These are phyloP conservation scores for Magallana ariakensis DNA, from an alignment of 1,140 invertebrate species.

Conservation along the genomic window DNA sequence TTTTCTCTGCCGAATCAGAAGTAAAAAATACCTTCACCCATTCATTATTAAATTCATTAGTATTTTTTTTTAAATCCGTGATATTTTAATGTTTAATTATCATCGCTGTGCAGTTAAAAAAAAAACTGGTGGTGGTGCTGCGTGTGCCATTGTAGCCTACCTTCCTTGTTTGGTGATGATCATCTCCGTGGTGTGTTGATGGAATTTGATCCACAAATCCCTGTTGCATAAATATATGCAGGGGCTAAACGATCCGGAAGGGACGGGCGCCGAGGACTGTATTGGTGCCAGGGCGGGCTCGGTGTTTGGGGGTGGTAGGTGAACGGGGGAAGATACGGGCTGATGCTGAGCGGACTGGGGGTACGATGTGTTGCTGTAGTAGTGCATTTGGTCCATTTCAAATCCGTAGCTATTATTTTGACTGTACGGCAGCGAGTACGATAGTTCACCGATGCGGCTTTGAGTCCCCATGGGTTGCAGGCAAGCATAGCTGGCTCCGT, in stretches of 20 bases:
- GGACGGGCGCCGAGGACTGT: background rate
- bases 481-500: conserved; percentile 45
- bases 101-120: background rate
- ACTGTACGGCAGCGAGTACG: conserved; percentile 23
- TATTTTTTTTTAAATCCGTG: too few species aligned
- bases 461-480: conserved; percentile 46
- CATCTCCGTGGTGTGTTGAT: conserved; percentile 98
- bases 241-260: background rate
- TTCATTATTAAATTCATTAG: too few species aligned
- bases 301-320: background rate
- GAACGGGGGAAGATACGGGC: background rate
- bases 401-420: conserved; percentile 22
- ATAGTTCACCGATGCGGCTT: background rate
- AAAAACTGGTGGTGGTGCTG: background rate
- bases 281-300: background rate
- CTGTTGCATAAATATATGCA: conserved; percentile 79
- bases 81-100: too few species aligned
- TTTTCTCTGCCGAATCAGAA: too few species aligned
- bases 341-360: conserved; percentile 16
- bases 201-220: conserved; percentile 98
- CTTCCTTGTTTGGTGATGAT: conserved; percentile 99
- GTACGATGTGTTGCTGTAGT: conserved; percentile 3
- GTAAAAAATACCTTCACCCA: too few species aligned
- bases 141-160: conserved; percentile 83
- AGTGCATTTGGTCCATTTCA: conserved; percentile 29